These are phyloP conservation scores for Xestia sexstrigata DNA, from an alignment of 2,888 invertebrate genomes.

Conservation along the genomic window DNA sequence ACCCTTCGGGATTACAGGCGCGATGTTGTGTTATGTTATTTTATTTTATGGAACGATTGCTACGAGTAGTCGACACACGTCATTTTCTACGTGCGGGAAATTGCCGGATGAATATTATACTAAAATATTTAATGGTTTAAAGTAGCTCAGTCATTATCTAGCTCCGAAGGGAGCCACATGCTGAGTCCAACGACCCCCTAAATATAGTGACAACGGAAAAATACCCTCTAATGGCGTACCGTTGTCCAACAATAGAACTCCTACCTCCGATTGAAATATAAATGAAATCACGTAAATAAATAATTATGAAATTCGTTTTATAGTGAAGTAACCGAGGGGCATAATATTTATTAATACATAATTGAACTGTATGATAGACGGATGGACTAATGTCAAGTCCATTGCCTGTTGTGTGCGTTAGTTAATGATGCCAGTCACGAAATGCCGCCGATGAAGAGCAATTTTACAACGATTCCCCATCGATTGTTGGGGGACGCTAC, in stretches of 20 bases:
- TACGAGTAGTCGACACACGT: not conserved
- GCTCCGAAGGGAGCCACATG: constrained; percentile 10
- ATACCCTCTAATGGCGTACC: constrained; percentile 55
- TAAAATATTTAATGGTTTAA: constrained; percentile 23
- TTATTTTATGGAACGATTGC: not conserved
- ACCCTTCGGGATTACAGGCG: not conserved
- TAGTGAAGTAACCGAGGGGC: constrained; percentile 39
- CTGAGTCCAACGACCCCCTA: constrained; percentile 35
- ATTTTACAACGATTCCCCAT: constrained; percentile 64
- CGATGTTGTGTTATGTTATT: not conserved
- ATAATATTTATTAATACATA: constrained; percentile 62
- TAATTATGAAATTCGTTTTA: constrained; percentile 57
- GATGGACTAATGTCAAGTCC: constrained; percentile 39
- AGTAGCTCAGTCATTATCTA: constrained; percentile 43
- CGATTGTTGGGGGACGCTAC: constrained; percentile 62
- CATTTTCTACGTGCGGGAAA: not conserved
- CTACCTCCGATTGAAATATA: constrained; percentile 54
- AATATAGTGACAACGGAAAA: constrained; percentile 54
- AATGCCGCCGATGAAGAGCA: constrained; percentile 66
- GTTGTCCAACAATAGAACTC: constrained; percentile 51
- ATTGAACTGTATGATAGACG: constrained; percentile 49
- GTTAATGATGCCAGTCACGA: constrained; percentile 74
- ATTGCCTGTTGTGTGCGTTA: constrained; percentile 49
- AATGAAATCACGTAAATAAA: constrained; percentile 61
- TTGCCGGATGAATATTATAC: constrained; percentile 24